A percentile compares a stretch with the other conserved stretches of the same genome.
Evolutionary conservation across 2,888 invertebrate species (phyloP).

Genomic region (Phanerotoma sp.): DNA sequence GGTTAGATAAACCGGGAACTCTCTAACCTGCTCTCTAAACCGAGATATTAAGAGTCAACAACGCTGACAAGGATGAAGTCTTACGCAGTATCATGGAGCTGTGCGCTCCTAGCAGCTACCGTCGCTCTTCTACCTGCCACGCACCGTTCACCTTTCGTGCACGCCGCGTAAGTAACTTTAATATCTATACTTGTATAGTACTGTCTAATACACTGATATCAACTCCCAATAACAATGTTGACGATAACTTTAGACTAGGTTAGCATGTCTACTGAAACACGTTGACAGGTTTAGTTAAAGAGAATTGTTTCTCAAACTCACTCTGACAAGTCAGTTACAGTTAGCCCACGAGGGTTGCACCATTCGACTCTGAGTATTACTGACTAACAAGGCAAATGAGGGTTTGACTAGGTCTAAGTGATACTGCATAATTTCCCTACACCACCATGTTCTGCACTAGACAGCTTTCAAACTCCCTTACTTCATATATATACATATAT

Average conservation of each 20-base stretch:
- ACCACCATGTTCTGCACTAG: not conserved
- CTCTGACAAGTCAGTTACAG: not conserved
- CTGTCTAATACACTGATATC: too few relatives aligned
- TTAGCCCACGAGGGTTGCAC: slow-evolving; percentile 3
- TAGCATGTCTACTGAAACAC: not conserved
- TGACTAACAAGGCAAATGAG: slow-evolving; percentile 8
- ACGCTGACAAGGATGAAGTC: slow-evolving; percentile 45
- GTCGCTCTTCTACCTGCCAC: slow-evolving; percentile 63
- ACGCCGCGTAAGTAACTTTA: slow-evolving; percentile 65
- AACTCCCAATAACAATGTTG: slow-evolving; percentile 2
- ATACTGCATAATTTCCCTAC: slow-evolving; percentile 13
- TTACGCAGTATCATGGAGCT: slow-evolving; percentile 59
- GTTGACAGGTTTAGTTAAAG: slow-evolving; percentile 1
- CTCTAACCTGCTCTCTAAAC: slow-evolving; percentile 9
- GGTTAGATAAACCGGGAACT: not conserved
- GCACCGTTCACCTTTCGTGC: slow-evolving; percentile 59
- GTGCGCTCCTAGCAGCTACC: slow-evolving; percentile 55
- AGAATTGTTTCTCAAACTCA: not conserved
- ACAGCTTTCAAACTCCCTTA: not conserved
- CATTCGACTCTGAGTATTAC: not conserved
- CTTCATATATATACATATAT: too few relatives aligned
- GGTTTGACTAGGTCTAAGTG: slow-evolving; percentile 3
- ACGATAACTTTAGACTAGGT: slow-evolving; percentile 7
- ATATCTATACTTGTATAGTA: too few relatives aligned
- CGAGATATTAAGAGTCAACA: slow-evolving; percentile 4